Base-by-base conservation (phyloP, 2,797 vertebrate species). In the Urophycis tenuis region DNA sequence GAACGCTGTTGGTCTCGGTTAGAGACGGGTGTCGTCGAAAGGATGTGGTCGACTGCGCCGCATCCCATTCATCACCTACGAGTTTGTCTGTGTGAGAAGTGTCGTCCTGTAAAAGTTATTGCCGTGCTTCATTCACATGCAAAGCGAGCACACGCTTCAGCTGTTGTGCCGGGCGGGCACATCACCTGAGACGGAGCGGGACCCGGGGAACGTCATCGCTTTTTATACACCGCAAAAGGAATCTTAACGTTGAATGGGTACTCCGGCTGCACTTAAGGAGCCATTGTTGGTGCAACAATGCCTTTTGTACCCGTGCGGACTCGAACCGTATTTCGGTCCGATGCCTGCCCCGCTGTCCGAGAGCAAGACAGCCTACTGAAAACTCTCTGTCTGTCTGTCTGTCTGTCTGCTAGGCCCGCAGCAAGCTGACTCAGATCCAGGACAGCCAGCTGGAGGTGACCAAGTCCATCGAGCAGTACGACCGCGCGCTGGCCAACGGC, bases 401-500 rank as follows among this genome's bases (percentile, higher is more conserved):
- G 3, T 15, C 71, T 71, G 29, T 53, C 0, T 84, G 77, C 78
- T 81, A 99, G 97, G 96, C 96, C 2, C 94, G 95, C 80, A 95
- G 89, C 85, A 96, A 96, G 83, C 92, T 99, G 35, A 94, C 94
- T 0, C 91, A 95, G 80, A 94, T 98, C 81, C 95, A 97, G 5
- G 95, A 97, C 60, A 94, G 80, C 75, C 96, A 95, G 17, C 94
- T 94, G 80, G 96, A 98, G 41, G 89, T 96, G 83, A 95, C 84
- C 78, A 94, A 93, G 84, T 94, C 91, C 83, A 94, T 97, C 12
- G 96, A 97, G 35, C 93, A 95, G 67, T 95, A 94, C 75, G 95
- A 91, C 33, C 91, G 89, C 64, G 90, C 91, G 14, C 87, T 97
- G 31, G 95, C 94, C 74, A 93, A 92, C 0, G 89, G 92, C 0